phyloP scores from a whole-genome alignment of 2,888 invertebrate genomes.

The Hypselothyrea guttata region DNA sequence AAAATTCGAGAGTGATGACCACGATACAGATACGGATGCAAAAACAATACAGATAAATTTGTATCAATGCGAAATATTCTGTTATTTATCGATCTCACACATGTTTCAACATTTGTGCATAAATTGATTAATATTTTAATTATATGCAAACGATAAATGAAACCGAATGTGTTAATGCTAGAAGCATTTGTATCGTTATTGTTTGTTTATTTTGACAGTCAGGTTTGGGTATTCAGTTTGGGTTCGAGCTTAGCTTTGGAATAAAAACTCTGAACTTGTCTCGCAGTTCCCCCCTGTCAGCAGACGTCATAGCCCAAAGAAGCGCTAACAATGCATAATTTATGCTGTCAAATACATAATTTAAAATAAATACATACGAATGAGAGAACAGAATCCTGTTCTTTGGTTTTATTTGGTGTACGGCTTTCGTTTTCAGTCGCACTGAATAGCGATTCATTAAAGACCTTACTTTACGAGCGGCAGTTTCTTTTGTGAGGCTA shows the following conservation, averaged over 20 bases:
- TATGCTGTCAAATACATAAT: slow-evolving; percentile 35
- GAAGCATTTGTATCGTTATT: slow-evolving; percentile 44
- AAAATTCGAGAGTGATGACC: no score
- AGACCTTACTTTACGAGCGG: slow-evolving; percentile 36
- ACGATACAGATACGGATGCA: no score
- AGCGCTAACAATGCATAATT: slow-evolving; percentile 53
- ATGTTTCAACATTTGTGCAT: slow-evolving; percentile 44
- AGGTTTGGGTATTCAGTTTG: slow-evolving; percentile 31
- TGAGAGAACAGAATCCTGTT: slow-evolving; percentile 45
- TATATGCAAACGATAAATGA: slow-evolving; percentile 59
- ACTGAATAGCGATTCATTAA: slow-evolving; percentile 28
- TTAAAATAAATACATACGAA: slow-evolving; percentile 1
- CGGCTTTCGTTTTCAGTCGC: slow-evolving; percentile 8
- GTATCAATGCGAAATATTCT: slow-evolving; percentile 32
- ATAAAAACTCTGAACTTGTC: slow-evolving; percentile 5
- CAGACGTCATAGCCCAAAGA: slow-evolving; percentile 15
- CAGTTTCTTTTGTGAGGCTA: slow-evolving; percentile 46
- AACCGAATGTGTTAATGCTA: slow-evolving; percentile 52
- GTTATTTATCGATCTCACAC: slow-evolving; percentile 27
- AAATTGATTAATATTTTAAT: slow-evolving; percentile 30
- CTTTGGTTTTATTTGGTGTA: slow-evolving; percentile 13
- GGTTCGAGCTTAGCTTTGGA: slow-evolving; percentile 4
- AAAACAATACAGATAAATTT: no score
- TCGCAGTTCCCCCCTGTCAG: slow-evolving; percentile 17
- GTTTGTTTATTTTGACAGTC: slow-evolving; percentile 50